These are phyloP conservation scores for Peromyscus nudipes DNA, from an alignment of 2,797 vertebrate genomes.

Conservation along the genomic window DNA sequence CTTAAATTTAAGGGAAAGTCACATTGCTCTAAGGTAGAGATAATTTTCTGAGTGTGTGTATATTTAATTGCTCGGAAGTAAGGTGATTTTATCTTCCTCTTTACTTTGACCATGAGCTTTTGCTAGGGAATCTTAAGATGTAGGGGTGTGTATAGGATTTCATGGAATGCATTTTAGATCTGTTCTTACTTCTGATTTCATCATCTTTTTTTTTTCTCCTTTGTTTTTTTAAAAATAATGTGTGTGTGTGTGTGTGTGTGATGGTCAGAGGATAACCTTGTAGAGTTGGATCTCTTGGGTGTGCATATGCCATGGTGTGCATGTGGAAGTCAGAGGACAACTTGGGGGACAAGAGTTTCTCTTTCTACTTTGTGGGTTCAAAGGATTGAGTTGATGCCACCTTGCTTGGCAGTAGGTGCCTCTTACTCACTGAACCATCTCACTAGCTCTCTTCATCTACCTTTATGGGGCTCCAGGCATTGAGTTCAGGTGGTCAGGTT, in stretches of 20 bases:
- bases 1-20: slow-evolving; percentile 46
- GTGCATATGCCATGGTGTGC: too few species aligned
- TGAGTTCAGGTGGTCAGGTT: neutral
- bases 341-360: neutral
- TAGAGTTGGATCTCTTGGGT: neutral
- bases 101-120: neutral
- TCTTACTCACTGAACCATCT: neutral
- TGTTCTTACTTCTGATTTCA: neutral
- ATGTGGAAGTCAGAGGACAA: neutral
- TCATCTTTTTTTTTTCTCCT: slow-evolving; percentile 20
- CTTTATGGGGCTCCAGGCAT: neutral
- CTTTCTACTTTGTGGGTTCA: neutral
- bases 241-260: neutral
- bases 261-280: neutral
- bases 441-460: neutral
- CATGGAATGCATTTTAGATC: slow-evolving; percentile 17
- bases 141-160: neutral
- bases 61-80: neutral
- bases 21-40: neutral
- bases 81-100: neutral
- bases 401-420: neutral
- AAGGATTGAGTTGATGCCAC: neutral
- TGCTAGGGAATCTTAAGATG: neutral
- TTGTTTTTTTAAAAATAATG: neutral
- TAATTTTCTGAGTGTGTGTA: slow-evolving; percentile 9